Evolutionary conservation across 2,797 vertebrate species (phyloP), one percentile per base, ranked within the genome.

Genomic region (Microctenopoma steveboyesi): DNA sequence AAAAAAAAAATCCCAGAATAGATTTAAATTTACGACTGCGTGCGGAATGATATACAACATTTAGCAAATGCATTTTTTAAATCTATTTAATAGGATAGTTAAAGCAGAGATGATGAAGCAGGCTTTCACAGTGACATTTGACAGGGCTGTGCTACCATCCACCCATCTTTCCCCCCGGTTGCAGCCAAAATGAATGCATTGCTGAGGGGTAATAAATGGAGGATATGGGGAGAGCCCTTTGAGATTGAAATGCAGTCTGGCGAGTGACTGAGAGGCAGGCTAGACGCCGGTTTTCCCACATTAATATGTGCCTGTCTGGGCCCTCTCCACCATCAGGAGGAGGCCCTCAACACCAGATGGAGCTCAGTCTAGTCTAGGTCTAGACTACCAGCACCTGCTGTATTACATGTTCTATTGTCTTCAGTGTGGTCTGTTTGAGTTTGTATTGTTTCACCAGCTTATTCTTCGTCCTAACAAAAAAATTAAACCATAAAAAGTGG

Each of bases 231-330:
- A 79, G 84, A 84, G 85, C 83, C 88, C 85, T 92, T 91, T 92
- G 89, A 93, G 91, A 93, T 92, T 91, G 88, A 93, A 93, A 90
- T 93, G 89, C 77, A 80, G 91, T 90, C 89, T 89, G 90, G 78
- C 73, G 81, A 75, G 88, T 87, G 89, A 86, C 85, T 82, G 88
- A 88, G 88, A 88, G 86, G 83, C 85, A 82, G 86, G 87, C 91
- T 80, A 92, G 91, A 94, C 91, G 76, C 77, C 10, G 66, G 59
- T 89, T 90, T 94, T 93, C 93, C 92, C 92, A 94, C 94, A 94
- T 94, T 94, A 95, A 93, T 93, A 92, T 93, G 88, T 93, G 92
- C 93, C 92, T 94, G 92, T 90, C 90, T 92, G 89, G 88, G 85
- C 78, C 86, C 92, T 92, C 88, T 90, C 55, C 78, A 57, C 84